phyloP scores from a whole-genome alignment of 2,797 vertebrate species.

The Paratrypauchen microcephalus region DNA sequence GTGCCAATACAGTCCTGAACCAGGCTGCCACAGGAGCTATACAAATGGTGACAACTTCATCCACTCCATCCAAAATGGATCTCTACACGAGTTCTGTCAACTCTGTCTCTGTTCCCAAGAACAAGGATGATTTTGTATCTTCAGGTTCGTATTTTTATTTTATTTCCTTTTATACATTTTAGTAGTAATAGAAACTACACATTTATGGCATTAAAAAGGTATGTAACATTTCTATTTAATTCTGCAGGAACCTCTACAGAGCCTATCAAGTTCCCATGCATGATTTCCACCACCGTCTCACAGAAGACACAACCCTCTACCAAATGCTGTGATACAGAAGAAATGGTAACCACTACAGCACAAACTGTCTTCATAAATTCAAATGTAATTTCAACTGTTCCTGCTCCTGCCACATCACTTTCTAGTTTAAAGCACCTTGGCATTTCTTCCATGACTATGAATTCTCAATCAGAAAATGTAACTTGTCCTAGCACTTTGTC shows the following conservation, averaged over 20 bases:
- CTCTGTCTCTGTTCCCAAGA: conserved; percentile 66
- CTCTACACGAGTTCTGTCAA: conserved; percentile 78
- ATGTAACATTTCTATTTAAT: neutral
- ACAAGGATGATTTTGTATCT: conserved; percentile 73
- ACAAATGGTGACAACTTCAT: conserved; percentile 68
- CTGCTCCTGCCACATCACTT: conserved; percentile 84
- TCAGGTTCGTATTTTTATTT: conserved; percentile 53
- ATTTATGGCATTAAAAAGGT: no score
- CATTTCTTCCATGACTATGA: conserved; percentile 64
- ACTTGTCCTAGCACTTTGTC: conserved; percentile 30
- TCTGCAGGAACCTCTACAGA: conserved; percentile 36
- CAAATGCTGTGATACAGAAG: conserved; percentile 49
- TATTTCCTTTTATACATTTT: conserved; percentile 1
- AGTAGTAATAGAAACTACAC: neutral
- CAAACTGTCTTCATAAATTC: conserved; percentile 66
- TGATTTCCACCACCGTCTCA: conserved; percentile 62
- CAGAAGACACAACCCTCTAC: conserved; percentile 66
- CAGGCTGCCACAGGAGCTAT: conserved; percentile 36
- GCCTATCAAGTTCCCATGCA: conserved; percentile 70
- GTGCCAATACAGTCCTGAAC: conserved; percentile 62
- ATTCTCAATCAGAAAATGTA: conserved; percentile 38
- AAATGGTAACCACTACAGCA: conserved; percentile 59
- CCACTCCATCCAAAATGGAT: conserved; percentile 80
- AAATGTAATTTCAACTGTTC: conserved; percentile 69
- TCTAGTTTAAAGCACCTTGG: conserved; percentile 68